Base-by-base conservation (phyloP, 2,113 vertebrate species). In the Poeciliopsis turrubarensis region DNA sequence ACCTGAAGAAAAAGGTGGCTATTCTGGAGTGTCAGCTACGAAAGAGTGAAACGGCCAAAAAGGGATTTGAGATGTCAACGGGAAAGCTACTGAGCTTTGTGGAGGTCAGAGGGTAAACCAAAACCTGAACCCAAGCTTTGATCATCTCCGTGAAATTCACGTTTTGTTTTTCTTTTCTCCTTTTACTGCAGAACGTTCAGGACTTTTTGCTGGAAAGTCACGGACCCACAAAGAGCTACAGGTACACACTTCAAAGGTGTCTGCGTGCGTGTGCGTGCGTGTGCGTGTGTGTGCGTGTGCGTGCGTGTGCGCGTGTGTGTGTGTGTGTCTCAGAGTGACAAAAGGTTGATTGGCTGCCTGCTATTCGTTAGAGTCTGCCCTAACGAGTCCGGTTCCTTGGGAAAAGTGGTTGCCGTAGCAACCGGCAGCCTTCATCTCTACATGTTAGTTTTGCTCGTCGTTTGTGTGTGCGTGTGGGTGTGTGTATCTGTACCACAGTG, bases 1-100 rank as follows among this genome's bases (percentile, higher is more conserved):
- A 97, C 41, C 86, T 97, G 86, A 97, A 92, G 81, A 97, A 95
- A 87, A 94, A 93, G 75, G 92, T 96, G n/a, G 95, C 95, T 2
- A 92, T 97, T 39, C 95, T 98, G 1, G 96, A 98, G 87, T 97
- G 96, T 89, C 97, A 99, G 57, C 91, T 99, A 72, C 73, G 96
- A 79, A 99, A 98, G 87, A 97, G 95, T 0, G 96, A 98, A 82
- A 90, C 90, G 0, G 89, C 95, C 69, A 95, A 94, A 79, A 97
- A 96, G 91, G 93, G 94, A 0, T 96, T 96, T 34, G 96, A 98
- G 89, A 91, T 95, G 73, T 94, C 96, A 8, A 96, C 96, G 5
- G 94, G 94, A 63, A 98, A 97, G 80, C 90, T 99, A 80, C 95
- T 99, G 9, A 95, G 94, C 2, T 99, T 98, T 89, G 94, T 96